A percentile compares a stretch with the other conserved stretches of the same genome.
Conservation (phyloP, 2,888 invertebrate species). For the Mycalesis mineus region DNA sequence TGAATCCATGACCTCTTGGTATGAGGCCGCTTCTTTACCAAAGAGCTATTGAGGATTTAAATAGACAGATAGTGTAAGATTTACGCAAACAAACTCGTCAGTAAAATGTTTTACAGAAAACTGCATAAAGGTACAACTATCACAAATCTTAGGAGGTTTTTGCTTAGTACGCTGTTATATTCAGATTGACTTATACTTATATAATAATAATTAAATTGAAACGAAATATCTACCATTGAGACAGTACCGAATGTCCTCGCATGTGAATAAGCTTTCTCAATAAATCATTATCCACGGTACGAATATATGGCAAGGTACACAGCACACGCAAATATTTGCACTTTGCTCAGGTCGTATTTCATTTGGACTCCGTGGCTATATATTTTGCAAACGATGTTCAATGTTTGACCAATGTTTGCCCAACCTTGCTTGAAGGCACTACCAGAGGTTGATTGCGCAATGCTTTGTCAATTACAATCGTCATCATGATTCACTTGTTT, state of each 20-base stretch:
- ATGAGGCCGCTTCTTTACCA: too few species aligned
- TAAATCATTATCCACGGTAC: constrained; percentile 37
- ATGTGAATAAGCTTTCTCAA: constrained; percentile 34
- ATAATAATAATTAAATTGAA: neutral
- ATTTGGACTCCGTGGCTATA: constrained; percentile 18
- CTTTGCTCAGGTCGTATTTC: constrained; percentile 23
- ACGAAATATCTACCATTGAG: constrained; percentile 29
- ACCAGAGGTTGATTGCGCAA: neutral
- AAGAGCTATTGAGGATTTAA: too few species aligned
- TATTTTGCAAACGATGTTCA: constrained; percentile 8
- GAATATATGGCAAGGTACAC: constrained; percentile 20
- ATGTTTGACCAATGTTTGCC: neutral
- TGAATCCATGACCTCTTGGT: too few species aligned
- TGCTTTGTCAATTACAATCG: neutral
- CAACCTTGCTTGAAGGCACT: neutral
- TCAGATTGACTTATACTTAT: too few species aligned
- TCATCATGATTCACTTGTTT: too few species aligned
- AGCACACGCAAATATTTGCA: constrained; percentile 22
- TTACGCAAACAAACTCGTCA: too few species aligned
- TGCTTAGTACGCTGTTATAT: too few species aligned
- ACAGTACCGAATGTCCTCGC: constrained; percentile 39
- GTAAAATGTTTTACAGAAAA: too few species aligned
- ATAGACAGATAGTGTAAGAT: too few species aligned
- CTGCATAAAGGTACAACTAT: too few species aligned
- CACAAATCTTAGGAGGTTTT: too few species aligned